Conservation (phyloP, 2,113 vertebrate species). For the Apistogramma diplotaenia region DNA sequence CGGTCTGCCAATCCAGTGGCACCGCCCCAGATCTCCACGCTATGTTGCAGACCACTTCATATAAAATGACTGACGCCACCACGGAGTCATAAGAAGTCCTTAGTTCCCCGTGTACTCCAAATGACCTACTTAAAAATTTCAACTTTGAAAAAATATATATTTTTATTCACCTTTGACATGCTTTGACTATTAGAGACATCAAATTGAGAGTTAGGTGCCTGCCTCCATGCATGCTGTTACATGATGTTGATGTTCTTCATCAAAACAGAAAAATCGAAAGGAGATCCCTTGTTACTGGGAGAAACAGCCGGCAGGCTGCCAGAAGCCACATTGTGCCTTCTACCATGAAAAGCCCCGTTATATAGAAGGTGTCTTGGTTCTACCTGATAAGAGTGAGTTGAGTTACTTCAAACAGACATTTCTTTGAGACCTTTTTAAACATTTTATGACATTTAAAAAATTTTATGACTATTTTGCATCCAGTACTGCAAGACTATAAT, state of each 20-base stretch:
- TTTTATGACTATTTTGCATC: not conserved
- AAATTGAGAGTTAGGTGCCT: not conserved
- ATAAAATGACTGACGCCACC: too few species aligned
- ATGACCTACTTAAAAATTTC: too few species aligned
- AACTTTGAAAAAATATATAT: too few species aligned
- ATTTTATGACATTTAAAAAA: too few species aligned
- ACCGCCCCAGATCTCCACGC: too few species aligned
- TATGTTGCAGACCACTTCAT: too few species aligned
- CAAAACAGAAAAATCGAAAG: slow-evolving; percentile 88
- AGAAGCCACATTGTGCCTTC: slow-evolving; percentile 93
- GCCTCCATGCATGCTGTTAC: not conserved
- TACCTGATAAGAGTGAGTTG: slow-evolving; percentile 84
- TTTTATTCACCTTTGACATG: not conserved
- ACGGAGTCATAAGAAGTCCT: too few species aligned
- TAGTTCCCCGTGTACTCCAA: too few species aligned
- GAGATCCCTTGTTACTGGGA: slow-evolving; percentile 96
- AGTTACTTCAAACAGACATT: not conserved
- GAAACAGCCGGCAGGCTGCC: slow-evolving; percentile 90
- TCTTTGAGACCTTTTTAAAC: too few species aligned
- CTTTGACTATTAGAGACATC: too few species aligned
- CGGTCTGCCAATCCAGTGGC: too few species aligned
- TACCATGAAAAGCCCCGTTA: slow-evolving; percentile 86
- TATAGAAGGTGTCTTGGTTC: slow-evolving; percentile 85
- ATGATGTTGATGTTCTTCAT: not conserved
- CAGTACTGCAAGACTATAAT: not conserved